A percentile compares a stretch with the other conserved stretches of the same genome.
Conservation (phyloP, 2,888 invertebrate species). For the Amphipyra berbera region DNA sequence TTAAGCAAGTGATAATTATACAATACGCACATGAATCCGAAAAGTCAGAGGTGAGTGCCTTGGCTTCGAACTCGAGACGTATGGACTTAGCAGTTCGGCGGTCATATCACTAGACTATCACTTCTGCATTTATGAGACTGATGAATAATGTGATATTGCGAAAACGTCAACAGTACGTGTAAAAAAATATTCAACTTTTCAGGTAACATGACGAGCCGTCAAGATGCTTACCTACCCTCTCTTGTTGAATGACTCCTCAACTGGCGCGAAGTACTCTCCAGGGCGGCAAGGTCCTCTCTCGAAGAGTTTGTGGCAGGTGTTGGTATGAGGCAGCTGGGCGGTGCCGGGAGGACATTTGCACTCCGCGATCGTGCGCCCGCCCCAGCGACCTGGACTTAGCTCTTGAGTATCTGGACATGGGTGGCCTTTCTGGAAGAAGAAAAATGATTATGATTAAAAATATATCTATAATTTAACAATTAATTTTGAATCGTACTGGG, state of each 20-base stretch:
- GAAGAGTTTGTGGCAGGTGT: constrained; percentile 93
- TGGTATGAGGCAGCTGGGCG: constrained; percentile 92
- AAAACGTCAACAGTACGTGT: too few relatives aligned
- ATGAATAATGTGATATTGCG: too few relatives aligned
- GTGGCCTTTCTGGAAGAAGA: constrained; percentile 89
- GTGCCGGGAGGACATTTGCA: constrained; percentile 96
- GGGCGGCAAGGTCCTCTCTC: constrained; percentile 93
- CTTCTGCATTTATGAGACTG: too few relatives aligned
- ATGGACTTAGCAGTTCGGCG: too few relatives aligned
- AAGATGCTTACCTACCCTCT: constrained; percentile 87
- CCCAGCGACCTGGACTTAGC: constrained; percentile 91
- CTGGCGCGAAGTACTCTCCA: constrained; percentile 94
- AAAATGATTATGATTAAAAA: not conserved
- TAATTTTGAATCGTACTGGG: too few relatives aligned
- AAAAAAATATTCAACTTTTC: constrained; percentile 34
- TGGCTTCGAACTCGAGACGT: too few relatives aligned
- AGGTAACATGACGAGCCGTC: constrained; percentile 53
- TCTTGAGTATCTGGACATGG: constrained; percentile 97
- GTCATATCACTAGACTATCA: too few relatives aligned
- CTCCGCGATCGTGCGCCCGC: constrained; percentile 91
- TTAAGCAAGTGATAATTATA: too few relatives aligned
- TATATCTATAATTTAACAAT: too few relatives aligned
- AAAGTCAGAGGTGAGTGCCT: too few relatives aligned
- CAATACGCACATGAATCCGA: too few relatives aligned
- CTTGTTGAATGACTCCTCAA: constrained; percentile 87